A percentile compares a stretch with the other conserved stretches of the same genome.
phyloP scores from a whole-genome alignment of 2,797 vertebrate species.

The Cyprinodon diabolis region DNA sequence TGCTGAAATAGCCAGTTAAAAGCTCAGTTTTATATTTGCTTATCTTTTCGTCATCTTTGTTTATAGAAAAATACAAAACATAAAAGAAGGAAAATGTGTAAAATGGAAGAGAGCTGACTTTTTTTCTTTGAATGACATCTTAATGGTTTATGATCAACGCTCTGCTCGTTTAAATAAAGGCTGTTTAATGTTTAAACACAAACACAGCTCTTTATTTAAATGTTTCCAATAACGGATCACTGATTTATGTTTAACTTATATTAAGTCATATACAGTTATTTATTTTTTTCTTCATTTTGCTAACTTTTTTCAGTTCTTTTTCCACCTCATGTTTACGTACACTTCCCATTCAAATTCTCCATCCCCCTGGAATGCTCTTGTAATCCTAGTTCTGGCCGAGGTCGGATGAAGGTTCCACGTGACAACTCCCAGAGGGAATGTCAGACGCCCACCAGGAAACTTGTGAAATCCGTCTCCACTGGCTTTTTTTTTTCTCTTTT shows the following conservation, averaged over 20 bases:
- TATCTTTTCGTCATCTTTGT: neutral
- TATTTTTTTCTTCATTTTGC: slow-evolving; percentile 10
- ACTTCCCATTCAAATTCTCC: slow-evolving; percentile 6
- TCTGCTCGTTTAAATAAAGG: slow-evolving; percentile 28
- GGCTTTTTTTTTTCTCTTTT: slow-evolving; percentile 19
- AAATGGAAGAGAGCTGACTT: too few species aligned
- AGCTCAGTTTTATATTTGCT: neutral
- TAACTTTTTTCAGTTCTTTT: slow-evolving; percentile 13
- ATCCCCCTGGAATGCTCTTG: slow-evolving; percentile 42
- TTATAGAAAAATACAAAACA: neutral
- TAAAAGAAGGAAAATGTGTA: neutral
- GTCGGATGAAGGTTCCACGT: slow-evolving; percentile 45
- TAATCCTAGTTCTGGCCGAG: slow-evolving; percentile 30
- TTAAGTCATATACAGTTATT: slow-evolving; percentile 3
- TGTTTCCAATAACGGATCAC: slow-evolving; percentile 40
- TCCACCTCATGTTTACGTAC: slow-evolving; percentile 12
- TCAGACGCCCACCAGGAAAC: slow-evolving; percentile 62
- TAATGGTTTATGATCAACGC: slow-evolving; percentile 41
- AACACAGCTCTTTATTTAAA: slow-evolving; percentile 19
- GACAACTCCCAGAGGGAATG: slow-evolving; percentile 71
- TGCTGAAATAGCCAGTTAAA: neutral
- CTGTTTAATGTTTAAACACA: slow-evolving; percentile 33
- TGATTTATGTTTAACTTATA: slow-evolving; percentile 21
- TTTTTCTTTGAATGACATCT: neutral
- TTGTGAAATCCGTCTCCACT: slow-evolving; percentile 63